A percentile compares a stretch with the other conserved stretches of the same genome.
Evolutionary conservation across 2,888 invertebrate species (phyloP).

Genomic region (Pycnomerus fuliginosus): DNA sequence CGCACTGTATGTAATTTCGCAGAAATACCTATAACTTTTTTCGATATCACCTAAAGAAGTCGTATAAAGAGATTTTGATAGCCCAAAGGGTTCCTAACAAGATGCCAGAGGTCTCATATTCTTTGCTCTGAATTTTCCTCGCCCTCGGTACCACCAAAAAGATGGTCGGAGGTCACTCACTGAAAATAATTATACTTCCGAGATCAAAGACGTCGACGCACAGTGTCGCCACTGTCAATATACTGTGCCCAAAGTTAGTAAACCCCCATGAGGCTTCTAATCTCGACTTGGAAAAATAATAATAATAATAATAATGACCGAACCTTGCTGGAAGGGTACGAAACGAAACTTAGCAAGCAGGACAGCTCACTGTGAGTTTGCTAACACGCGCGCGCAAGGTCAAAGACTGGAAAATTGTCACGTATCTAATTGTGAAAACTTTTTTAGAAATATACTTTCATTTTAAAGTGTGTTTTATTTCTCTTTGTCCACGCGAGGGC

Average conservation of each 20-base stretch:
- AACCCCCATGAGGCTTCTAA: slow-evolving; percentile 44
- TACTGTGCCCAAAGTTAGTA: slow-evolving; percentile 44
- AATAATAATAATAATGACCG: slow-evolving; percentile 29
- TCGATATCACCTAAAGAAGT: too few species aligned
- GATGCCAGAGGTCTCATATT: too few species aligned
- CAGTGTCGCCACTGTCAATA: slow-evolving; percentile 25
- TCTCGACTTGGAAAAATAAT: slow-evolving; percentile 31
- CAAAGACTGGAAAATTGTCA: slow-evolving; percentile 51
- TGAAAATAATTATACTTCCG: too few species aligned
- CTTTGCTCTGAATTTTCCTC: too few species aligned
- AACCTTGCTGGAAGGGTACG: slow-evolving; percentile 52
- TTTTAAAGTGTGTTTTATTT: slow-evolving; percentile 39
- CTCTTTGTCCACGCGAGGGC: slow-evolving; percentile 30
- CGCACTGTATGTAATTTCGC: too few species aligned
- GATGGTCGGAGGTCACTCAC: too few species aligned
- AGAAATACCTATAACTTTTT: too few species aligned
- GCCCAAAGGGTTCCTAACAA: too few species aligned
- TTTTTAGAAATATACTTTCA: slow-evolving; percentile 53
- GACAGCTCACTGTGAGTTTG: slow-evolving; percentile 46
- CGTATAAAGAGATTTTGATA: too few species aligned
- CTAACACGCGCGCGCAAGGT: slow-evolving; percentile 42
- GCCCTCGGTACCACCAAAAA: too few species aligned
- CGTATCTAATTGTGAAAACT: slow-evolving; percentile 53
- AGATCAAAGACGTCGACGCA: too few species aligned
- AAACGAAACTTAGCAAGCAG: slow-evolving; percentile 34